These are phyloP conservation scores for Sardinella longiceps DNA, from an alignment of 2,797 vertebrate genomes.

Conservation along the genomic window DNA sequence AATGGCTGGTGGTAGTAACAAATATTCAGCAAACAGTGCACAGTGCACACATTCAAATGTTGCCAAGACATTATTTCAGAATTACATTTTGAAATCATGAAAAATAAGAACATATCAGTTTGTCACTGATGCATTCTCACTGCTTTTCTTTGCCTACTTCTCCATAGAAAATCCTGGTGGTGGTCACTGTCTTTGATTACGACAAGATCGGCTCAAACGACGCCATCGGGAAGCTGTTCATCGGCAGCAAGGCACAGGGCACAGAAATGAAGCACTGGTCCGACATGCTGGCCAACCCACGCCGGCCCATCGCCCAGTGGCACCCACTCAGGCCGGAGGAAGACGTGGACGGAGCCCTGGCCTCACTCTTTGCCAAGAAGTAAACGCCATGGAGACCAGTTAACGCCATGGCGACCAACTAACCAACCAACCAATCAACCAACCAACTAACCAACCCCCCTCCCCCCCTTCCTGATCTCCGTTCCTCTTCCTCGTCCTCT, in stretches of 20 bases:
- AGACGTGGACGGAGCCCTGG: slow-evolving; percentile 87
- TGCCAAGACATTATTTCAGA: too few species aligned
- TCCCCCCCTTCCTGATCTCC: neutral
- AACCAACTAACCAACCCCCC: slow-evolving; percentile 34
- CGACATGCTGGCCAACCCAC: slow-evolving; percentile 95
- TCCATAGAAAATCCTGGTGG: slow-evolving; percentile 92
- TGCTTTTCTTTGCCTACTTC: slow-evolving; percentile 13
- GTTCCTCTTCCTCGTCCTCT: neutral
- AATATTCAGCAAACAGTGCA: neutral
- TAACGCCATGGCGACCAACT: slow-evolving; percentile 44
- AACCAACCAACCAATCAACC: slow-evolving; percentile 59
- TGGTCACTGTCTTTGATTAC: slow-evolving; percentile 96
- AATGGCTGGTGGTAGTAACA: too few species aligned
- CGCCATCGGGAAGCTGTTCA: slow-evolving; percentile 97
- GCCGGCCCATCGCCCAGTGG: slow-evolving; percentile 97
- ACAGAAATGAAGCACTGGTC: slow-evolving; percentile 97
- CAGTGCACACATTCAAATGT: too few species aligned
- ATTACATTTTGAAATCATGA: neutral
- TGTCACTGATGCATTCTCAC: neutral
- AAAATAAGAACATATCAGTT: neutral
- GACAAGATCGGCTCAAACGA: slow-evolving; percentile 99
- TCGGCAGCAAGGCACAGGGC: slow-evolving; percentile 88
- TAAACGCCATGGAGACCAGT: slow-evolving; percentile 68
- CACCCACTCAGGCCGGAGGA: slow-evolving; percentile 94
- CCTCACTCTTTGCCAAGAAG: slow-evolving; percentile 89